These are phyloP conservation scores for Aromia moschata DNA, from an alignment of 2,888 invertebrate species.

Conservation along the genomic window DNA sequence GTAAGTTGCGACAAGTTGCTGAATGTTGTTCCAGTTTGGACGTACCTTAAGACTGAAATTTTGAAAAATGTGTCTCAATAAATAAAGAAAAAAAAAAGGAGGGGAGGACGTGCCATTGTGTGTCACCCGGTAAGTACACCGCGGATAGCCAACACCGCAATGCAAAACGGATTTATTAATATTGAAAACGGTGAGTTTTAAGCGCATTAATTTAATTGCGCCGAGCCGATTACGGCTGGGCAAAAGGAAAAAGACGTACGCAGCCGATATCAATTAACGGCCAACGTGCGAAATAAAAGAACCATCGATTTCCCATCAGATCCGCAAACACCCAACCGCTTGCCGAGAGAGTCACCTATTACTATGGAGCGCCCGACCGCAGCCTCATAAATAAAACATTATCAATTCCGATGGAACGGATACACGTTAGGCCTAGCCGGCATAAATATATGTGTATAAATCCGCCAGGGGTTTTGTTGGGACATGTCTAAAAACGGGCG, in stretches of 20 bases:
- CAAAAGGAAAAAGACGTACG: background rate
- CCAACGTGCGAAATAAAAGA: slow-evolving; percentile 9
- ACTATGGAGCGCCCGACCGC: slow-evolving; percentile 2
- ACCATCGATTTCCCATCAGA: slow-evolving; percentile 20
- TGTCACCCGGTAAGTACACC: too few relatives aligned
- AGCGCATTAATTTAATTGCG: background rate
- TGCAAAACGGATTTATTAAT: too few relatives aligned
- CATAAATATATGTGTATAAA: slow-evolving; percentile 31
- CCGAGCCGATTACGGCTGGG: background rate
- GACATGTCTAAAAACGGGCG: slow-evolving; percentile 20
- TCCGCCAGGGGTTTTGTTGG: slow-evolving; percentile 27
- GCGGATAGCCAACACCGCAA: too few relatives aligned
- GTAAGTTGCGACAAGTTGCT: too few relatives aligned
- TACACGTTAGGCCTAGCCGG: slow-evolving; percentile 28
- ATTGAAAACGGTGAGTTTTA: too few relatives aligned
- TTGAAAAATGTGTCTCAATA: too few relatives aligned
- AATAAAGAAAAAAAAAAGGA: too few relatives aligned
- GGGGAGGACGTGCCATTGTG: too few relatives aligned
- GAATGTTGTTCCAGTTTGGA: too few relatives aligned
- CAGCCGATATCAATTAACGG: background rate
- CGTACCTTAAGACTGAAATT: too few relatives aligned
- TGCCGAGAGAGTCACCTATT: background rate
- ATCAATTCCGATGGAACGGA: slow-evolving; percentile 34
- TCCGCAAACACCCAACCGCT: slow-evolving; percentile 5
- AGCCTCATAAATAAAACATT: slow-evolving; percentile 36